Evolutionary conservation across 2,888 invertebrate species (phyloP), one percentile per base, ranked within the genome.

Genomic region (Lepidonotus clava): DNA sequence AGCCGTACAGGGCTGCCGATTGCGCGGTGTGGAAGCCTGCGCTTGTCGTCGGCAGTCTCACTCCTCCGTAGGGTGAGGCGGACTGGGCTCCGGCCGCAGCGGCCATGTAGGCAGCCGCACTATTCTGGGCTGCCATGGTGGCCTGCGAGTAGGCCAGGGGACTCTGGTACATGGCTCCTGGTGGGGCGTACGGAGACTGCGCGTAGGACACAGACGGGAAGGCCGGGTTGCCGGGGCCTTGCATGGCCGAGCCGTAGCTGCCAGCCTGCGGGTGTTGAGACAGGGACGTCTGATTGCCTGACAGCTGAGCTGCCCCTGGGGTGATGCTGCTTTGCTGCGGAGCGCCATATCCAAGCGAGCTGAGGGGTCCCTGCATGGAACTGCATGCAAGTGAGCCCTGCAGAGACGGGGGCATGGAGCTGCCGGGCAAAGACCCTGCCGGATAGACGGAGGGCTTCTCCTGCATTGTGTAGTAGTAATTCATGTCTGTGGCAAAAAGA

Each of bases 71-170:
- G 8, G 46, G 46, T 46, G 46, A 46, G 34, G 71, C 36, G n/a
- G 71, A 71, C 38, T 71, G 71, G 1, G 71, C 71, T 14, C 71
- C 71, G 36, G 71, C 71, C 11, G 71, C 71, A 1, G 38, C 71
- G 4, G 71, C 71, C 71, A 71, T 71, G 36, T 71, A 71, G 21
- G 71, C 71, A 18, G 71, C 71, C 2, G 66, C 66, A 14, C 66
- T 66, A 18, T 71, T 71, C 34, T 71, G 71, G 14, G 71, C 71
- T 2, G 38, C 71, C 71, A 71, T 71, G 1, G 71, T 71, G 38
- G 71, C 71, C 71, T 71, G 71, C 38, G 71, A 71, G 36, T 71
- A 71, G 14, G 71, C 71, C 21, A 71, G 36, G 14, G 71, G 71
- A n/a, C 71, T 71, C 71, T 71, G 71, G 38, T 71, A 71, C 71